Base-by-base conservation (phyloP, 2,797 vertebrate genomes). In the Parambassis ranga region DNA sequence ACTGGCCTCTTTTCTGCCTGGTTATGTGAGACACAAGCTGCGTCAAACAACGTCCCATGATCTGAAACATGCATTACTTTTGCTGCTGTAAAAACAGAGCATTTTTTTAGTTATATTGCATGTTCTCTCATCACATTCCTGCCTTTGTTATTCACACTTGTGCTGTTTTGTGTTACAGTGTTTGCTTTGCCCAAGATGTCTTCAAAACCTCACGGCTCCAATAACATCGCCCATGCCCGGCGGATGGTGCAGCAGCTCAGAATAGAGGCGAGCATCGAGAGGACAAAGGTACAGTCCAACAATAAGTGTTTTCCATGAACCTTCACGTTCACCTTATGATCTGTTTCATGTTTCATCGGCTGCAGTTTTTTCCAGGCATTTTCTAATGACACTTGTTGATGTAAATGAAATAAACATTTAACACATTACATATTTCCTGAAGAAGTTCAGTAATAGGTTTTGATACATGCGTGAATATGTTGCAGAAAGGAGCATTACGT, bases 231-330 rank as follows among this genome's bases (percentile, higher is more conserved):
- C 26, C 93, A 95, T 51, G 94, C 94, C 3, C 91, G 92, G 31
- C 91, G 93, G 76, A 95, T 91, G 0, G 96, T 98, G 68, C 95
- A 96, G 83, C 97, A 98, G 85, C 80, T 98, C 22, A 92, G 93
- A 64, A 83, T 94, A 77, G 96, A 98, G 65, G 96, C 97, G 7
- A 95, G 92, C 78, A 93, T 96, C 1, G 96, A 98, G 72, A 94
- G 97, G 86, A 96, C 97, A 93, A 98, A 97, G 97, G 97, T 97
- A 84, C 53, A 33, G 13, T 30, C 35, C 30, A 22, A 31, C 35
- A 5, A 35, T 9, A 22, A 22, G 42, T n/a, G n/a, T n/a, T 39
- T 8, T 18, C 7, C 10, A 4, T 27, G 9, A 11, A 11, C 39
- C 5, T 30, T 43, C n/a, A 10, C 13, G 2, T 22, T 11, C 23